Percentiles rank a stretch among this genome's conserved stretches.
phyloP scores from a whole-genome alignment of 2,113 vertebrate species.

The Dolichotis patagonum region DNA sequence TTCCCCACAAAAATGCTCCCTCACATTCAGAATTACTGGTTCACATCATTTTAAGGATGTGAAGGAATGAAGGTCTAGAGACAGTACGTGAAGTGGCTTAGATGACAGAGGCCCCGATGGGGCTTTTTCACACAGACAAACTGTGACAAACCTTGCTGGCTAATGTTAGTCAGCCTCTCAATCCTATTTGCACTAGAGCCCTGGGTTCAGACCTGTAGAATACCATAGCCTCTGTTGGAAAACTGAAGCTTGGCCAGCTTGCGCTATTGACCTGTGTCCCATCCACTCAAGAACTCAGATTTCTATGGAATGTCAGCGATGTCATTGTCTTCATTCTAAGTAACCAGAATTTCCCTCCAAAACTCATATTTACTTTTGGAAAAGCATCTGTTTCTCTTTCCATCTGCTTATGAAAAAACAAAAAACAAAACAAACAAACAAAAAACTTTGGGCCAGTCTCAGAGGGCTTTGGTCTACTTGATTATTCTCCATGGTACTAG shows the following conservation, averaged over 20 bases:
- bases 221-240: neutral
- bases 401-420: neutral
- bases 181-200: no score
- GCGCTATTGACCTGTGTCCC: neutral
- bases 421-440: neutral
- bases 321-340: neutral
- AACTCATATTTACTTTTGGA: neutral
- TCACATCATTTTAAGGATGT: neutral
- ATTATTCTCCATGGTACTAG: neutral
- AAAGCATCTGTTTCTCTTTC: neutral
- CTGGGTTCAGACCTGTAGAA: neutral
- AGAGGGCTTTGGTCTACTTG: neutral
- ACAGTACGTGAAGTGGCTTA: fast-evolving
- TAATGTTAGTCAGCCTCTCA: neutral
- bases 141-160: neutral
- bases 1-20: no score
- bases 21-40: no score
- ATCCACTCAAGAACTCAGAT: neutral
- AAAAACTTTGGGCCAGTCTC: neutral
- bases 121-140: neutral
- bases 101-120: fast-evolving
- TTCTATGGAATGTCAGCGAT: neutral
- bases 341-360: neutral
- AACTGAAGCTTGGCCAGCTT: neutral
- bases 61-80: neutral